Base-by-base conservation (phyloP, 2,888 invertebrate species). In the Clunio marinus region DNA sequence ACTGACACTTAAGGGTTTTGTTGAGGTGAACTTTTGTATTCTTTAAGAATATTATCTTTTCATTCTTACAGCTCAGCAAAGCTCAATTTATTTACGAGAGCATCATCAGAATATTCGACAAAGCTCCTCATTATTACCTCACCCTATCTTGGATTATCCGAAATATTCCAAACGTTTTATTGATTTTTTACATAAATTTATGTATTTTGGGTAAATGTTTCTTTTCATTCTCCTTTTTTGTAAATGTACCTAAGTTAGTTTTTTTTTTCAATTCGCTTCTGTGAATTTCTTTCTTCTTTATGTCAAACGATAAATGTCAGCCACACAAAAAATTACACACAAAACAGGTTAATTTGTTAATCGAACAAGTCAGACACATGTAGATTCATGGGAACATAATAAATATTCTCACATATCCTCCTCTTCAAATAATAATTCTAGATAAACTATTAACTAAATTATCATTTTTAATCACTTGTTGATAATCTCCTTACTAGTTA, bases 381-480 rank as follows among this genome's bases (percentile, higher is more conserved):
- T n/a, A n/a, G n/a, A n/a, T n/a, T n/a, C n/a, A n/a, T n/a, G n/a
- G n/a, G n/a, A n/a, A n/a, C n/a, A n/a, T n/a, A n/a, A n/a, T n/a
- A n/a, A n/a, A n/a, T n/a, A n/a, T n/a, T n/a, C n/a, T n/a, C n/a
- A n/a, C n/a, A n/a, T n/a, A n/a, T n/a, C n/a, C n/a, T 17, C 51
- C 22, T 51, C 51, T 51, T 17, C 51, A 51, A 51, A 51, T 51
- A 57, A 27, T 57, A 57, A 24, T 27, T 57, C 25, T 27, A 57
- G 32, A n/a, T n/a, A n/a, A n/a, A n/a, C n/a, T 32, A 10, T 32
- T 10, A 10, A 32, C 32, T 7, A 32, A 32, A 32, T 32, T 22
- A 51, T 22, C 8, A 13, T 13, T 55, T 22, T 55, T n/a, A 63
- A 45, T 63, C 62, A 63, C 62, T 63, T 63, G 62, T 63, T 63